Percentiles rank a stretch among this genome's conserved stretches.
These are phyloP conservation scores for Prionchulus punctatus DNA, from an alignment of 2,888 invertebrate species.

Conservation along the genomic window DNA sequence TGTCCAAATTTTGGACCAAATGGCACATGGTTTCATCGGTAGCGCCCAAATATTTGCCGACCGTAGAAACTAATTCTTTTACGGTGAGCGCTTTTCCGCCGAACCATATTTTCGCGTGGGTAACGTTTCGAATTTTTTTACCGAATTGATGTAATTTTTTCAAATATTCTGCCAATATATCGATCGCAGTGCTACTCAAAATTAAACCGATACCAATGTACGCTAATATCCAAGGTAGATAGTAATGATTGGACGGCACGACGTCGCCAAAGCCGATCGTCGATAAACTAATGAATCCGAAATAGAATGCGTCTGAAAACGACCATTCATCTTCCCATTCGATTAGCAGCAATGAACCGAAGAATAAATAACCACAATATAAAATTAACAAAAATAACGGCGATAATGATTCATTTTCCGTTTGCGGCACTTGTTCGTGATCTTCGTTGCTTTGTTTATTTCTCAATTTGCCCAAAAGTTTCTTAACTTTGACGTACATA, in stretches of 20 bases:
- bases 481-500: too few relatives aligned
- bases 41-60: conserved; percentile 3
- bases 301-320: too few relatives aligned
- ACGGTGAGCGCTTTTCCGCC: not conserved
- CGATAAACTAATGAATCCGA: not conserved
- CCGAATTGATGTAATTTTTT: not conserved
- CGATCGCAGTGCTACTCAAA: not conserved
- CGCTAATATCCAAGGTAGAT: not conserved
- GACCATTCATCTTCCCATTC: too few relatives aligned
- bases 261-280: conserved; percentile 9
- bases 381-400: too few relatives aligned
- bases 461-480: too few relatives aligned
- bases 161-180: conserved; percentile 3
- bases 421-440: too few relatives aligned
- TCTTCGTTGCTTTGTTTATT: too few relatives aligned
- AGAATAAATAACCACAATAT: too few relatives aligned
- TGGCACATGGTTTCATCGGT: not conserved
- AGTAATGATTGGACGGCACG: conserved; percentile 1
- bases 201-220: not conserved
- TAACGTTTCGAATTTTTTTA: not conserved
- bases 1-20: too few relatives aligned
- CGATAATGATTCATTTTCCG: too few relatives aligned
- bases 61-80: not conserved
- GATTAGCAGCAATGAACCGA: too few relatives aligned
- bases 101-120: not conserved